phyloP scores from a whole-genome alignment of 2,113 vertebrate species.

The Ardeotis arabs region DNA sequence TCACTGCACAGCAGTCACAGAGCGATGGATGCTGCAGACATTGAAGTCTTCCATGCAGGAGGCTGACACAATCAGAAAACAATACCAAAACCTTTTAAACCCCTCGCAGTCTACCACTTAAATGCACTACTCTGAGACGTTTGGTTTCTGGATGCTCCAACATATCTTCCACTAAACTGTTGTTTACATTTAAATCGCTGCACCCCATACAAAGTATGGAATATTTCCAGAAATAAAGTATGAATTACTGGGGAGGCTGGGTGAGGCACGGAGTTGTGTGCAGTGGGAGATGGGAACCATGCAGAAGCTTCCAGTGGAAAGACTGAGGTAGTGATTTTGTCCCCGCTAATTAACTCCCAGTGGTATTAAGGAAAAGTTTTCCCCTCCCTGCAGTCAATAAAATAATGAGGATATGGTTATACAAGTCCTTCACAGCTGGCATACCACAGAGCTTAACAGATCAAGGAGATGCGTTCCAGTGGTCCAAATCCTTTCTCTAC shows the following conservation, averaged over 20 bases:
- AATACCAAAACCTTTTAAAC: background rate
- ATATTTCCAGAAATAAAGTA: background rate
- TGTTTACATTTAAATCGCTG: background rate
- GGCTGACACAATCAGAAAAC: background rate
- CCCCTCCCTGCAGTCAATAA: background rate
- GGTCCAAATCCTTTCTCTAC: background rate
- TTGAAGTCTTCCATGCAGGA: background rate
- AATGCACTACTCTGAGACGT: background rate
- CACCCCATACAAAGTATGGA: background rate
- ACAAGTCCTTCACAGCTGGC: background rate
- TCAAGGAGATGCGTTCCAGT: background rate
- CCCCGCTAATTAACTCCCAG: background rate
- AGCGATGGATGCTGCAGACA: background rate
- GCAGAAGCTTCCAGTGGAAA: background rate
- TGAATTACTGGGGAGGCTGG: background rate
- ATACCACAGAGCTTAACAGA: background rate
- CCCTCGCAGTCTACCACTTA: background rate
- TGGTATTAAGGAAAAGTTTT: background rate
- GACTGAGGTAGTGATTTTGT: background rate
- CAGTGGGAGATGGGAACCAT: background rate
- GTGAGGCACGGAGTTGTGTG: background rate
- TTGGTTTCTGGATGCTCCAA: background rate
- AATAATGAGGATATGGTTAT: background rate
- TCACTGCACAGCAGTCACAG: background rate
- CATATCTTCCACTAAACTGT: background rate